Evolutionary conservation across 2,888 invertebrate genomes (phyloP), one percentile per base, ranked within the genome.

Genomic region (Horisme vitalbata): DNA sequence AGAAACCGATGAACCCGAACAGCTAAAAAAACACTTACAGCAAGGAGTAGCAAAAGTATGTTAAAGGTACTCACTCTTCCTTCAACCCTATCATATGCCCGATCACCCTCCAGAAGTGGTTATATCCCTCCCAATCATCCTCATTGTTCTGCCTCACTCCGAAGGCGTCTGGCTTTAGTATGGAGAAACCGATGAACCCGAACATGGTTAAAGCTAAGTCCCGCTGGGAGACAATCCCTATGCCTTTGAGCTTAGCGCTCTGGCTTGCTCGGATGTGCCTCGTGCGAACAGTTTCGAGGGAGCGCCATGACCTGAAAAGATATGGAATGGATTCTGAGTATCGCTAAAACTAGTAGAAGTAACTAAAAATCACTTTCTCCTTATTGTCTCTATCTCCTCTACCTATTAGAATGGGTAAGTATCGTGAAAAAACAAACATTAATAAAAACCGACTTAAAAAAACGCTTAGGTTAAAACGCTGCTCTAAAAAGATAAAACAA

Each of bases 181-280:
- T 72, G 0, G 93, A 87, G 57, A 93, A 93, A 0, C 96, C 97
- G 69, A 97, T 91, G 71, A 97, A 97, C 2, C 96, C 97, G 70
- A 95, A 96, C 78, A 96, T 96, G 0, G 97, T 96, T 6, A 97
- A 74, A 0, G 94, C 94, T 91, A 98, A 92, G 71, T 97, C 97
- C 55, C 94, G 91, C 74, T 97, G 97, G 0, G 94, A 93, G 21
- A 97, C 93, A 23, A 89, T 82, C 0, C 91, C 91, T 2, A 86
- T 59, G 4, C 91, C 85, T 79, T 77, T 75, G 1, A 71, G 33
- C 41, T 75, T 79, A 3, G 39, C 4, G 10, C 39, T 38, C 6
- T 35, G 20, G 0, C 35, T 27, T 0, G 93, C 93, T 1, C 91
- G 86, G 21, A 93, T 81, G 65, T 96, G 96, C 2, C 93, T 91